Base-by-base conservation (phyloP, 2,113 vertebrate genomes). In the Prionailurus bengalensis region DNA sequence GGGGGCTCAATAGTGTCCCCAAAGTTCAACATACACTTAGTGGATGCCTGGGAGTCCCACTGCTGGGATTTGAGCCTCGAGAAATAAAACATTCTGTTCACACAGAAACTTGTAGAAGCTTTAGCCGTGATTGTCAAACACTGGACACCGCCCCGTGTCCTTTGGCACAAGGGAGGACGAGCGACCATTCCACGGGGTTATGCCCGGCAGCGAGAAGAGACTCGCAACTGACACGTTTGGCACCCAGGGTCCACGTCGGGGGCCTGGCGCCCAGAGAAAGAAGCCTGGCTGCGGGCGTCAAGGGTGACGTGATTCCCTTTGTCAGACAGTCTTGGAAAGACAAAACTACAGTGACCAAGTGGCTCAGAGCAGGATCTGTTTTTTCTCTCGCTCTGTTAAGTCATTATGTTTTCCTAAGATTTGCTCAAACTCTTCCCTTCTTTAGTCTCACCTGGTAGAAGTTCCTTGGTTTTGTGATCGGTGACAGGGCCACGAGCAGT, bases 121-220 rank as follows among this genome's bases (percentile, higher is more conserved):
- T 87, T 45, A 27, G 71, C 89, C 25, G 1, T 42, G 33, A 42
- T 84, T 15, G 13, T 27, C 70, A 55, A 11, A 45, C 25, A 55
- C 42, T n/a, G 6, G 45, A 74, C 71, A 53, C 13, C 73, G 9
- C 45, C 36, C 36, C 53, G 58, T 42, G 33, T 45, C 71, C 14
- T 70, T 68, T 21, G 11, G 1, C 27, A 17, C 23, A 7, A 39
- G 61, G 42, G 1, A 16, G 48, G 48, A 17, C 11, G 45, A 39
- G 2, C 0, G 7, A 12, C 42, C 12, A 7, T 0, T 5, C 12
- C 68, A 25, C 5, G 11, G 29, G 42, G 51, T 53, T 63, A 33
- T 87, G 9, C 42, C 61, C n/a, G 4, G 11, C n/a, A 27, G 1
- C 1, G 12, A 55, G 48, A 33, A 78, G 55, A 14, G 48, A 23